These are phyloP conservation scores for Rhagologus leucostigma DNA, from an alignment of 2,113 vertebrate genomes.

Conservation along the genomic window DNA sequence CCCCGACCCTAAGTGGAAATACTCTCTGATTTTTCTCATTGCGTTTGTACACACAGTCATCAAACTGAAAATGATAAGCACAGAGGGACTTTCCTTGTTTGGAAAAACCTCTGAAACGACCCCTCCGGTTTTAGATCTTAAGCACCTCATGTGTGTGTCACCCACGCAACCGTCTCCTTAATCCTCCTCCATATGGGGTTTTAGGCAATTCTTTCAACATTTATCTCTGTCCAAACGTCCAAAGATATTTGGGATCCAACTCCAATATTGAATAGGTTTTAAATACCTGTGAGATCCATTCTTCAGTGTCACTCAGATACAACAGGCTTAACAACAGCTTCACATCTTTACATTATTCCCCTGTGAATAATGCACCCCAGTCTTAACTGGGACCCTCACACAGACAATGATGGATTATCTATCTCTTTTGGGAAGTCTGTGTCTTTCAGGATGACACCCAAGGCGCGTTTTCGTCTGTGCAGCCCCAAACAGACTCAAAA, in stretches of 20 bases:
- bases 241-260: neutral
- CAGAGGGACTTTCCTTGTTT: neutral
- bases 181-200: fast-evolving
- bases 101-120: neutral
- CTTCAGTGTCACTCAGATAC: neutral
- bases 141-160: no score
- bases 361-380: neutral
- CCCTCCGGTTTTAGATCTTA: neutral
- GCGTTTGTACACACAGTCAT: neutral
- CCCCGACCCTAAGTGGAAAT: neutral
- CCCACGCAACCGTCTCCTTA: neutral
- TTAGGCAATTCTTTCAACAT: neutral
- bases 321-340: neutral
- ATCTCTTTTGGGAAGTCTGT: neutral
- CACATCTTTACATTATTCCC: neutral
- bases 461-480: neutral
- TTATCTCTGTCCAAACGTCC: neutral
- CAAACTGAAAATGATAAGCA: neutral
- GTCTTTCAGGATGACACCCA: neutral
- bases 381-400: neutral
- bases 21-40: neutral
- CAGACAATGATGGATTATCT: neutral
- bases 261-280: neutral
- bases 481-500: neutral
- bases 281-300: neutral